A percentile compares a stretch with the other conserved stretches of the same genome.
Conservation (phyloP, 2,113 vertebrate species). For the Panthera tigris region DNA sequence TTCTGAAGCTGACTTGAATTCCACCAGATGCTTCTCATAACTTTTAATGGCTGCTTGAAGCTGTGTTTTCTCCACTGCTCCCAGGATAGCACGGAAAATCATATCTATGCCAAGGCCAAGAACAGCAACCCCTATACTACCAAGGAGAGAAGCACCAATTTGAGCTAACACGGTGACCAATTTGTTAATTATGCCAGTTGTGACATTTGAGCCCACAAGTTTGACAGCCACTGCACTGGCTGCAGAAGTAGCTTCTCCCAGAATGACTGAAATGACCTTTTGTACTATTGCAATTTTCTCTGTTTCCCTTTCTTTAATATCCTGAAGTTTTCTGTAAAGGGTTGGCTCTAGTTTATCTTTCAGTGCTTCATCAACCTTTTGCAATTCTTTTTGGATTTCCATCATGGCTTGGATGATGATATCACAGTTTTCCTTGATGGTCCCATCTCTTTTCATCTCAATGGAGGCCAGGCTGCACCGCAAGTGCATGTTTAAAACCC, state of each 20-base stretch:
- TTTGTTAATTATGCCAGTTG: constrained; percentile 81
- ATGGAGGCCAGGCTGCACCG: constrained; percentile 78
- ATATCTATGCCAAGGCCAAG: constrained; percentile 86
- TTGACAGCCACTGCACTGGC: constrained; percentile 84
- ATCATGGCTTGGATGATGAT: constrained; percentile 82
- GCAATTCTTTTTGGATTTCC: constrained; percentile 83
- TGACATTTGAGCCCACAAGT: constrained; percentile 81
- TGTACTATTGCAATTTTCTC: constrained; percentile 86
- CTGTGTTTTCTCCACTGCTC: constrained; percentile 84
- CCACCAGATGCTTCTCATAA: constrained; percentile 84
- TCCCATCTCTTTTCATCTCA: constrained; percentile 81
- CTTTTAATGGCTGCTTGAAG: constrained; percentile 84
- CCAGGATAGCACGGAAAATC: constrained; percentile 85
- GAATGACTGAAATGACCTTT: constrained; percentile 83
- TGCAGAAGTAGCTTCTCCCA: constrained; percentile 84
- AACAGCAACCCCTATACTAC: constrained; percentile 83
- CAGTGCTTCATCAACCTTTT: constrained; percentile 84
- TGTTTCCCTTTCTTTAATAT: constrained; percentile 84
- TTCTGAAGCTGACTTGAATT: constrained; percentile 85
- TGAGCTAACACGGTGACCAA: constrained; percentile 78
- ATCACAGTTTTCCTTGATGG: constrained; percentile 87
- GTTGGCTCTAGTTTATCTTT: constrained; percentile 86
- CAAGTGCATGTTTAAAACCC: constrained; percentile 83
- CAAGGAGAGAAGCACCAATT: constrained; percentile 85
- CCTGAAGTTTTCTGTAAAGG: constrained; percentile 85